Percentiles rank a stretch among this genome's conserved stretches.
Evolutionary conservation across 2,113 vertebrate genomes (phyloP).

Genomic region (Phocoena phocoena): DNA sequence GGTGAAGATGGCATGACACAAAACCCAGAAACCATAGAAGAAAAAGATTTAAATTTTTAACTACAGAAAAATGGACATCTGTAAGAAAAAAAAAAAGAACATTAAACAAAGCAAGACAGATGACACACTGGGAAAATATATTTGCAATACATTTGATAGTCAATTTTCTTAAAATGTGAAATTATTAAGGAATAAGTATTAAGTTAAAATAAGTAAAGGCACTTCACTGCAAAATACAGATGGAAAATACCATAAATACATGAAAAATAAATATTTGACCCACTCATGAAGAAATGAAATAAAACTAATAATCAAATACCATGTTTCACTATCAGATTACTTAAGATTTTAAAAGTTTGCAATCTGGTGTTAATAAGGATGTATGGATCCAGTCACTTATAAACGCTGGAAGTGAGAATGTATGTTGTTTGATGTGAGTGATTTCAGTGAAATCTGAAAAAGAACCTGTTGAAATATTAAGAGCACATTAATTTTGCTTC

Average conservation of each 20-base stretch:
- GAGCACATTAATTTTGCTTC: neutral
- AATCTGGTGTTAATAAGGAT: neutral
- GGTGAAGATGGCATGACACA: neutral
- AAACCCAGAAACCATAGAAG: neutral
- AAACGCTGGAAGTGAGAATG: neutral
- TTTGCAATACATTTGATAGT: neutral
- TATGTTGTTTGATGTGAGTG: neutral
- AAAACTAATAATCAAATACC: neutral
- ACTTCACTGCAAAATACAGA: neutral
- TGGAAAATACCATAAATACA: neutral
- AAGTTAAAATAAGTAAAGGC: neutral
- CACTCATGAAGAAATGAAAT: neutral
- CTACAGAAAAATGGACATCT: neutral
- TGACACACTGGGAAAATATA: neutral
- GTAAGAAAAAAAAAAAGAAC: neutral
- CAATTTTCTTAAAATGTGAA: conserved; percentile 5
- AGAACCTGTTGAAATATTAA: neutral
- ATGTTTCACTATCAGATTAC: neutral
- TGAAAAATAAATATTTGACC: neutral
- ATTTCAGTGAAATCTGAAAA: neutral
- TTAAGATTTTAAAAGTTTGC: neutral
- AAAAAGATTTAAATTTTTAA: neutral
- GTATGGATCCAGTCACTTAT: neutral
- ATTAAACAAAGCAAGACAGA: neutral
- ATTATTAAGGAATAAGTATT: neutral